Evolutionary conservation across 2,797 vertebrate genomes (phyloP).

Genomic region (Gymnodraco acuticeps): DNA sequence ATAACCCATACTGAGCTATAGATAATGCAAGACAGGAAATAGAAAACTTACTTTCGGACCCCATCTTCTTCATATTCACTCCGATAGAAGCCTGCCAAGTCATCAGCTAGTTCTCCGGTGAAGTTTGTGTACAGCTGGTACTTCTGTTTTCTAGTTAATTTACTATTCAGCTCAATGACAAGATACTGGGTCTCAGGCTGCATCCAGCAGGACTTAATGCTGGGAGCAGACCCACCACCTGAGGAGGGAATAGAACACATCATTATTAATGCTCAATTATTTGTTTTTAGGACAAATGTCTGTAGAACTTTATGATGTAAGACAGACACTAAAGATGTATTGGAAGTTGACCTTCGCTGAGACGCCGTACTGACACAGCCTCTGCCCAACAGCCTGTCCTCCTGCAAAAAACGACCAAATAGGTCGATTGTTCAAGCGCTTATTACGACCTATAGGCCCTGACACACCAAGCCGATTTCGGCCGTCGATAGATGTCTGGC

Average conservation of each 20-base stretch:
- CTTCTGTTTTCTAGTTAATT: slow-evolving; percentile 54
- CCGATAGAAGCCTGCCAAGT: slow-evolving; percentile 93
- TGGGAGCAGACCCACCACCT: slow-evolving; percentile 63
- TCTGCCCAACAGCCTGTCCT: too few relatives aligned
- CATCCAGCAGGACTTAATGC: slow-evolving; percentile 74
- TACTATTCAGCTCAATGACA: slow-evolving; percentile 82
- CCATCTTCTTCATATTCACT: slow-evolving; percentile 89
- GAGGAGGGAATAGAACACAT: slow-evolving; percentile 1
- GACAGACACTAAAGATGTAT: too few relatives aligned
- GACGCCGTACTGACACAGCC: too few relatives aligned
- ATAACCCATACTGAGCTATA: background rate
- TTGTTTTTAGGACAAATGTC: too few relatives aligned
- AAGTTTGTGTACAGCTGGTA: slow-evolving; percentile 86
- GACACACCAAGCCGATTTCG: too few relatives aligned
- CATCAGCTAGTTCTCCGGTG: slow-evolving; percentile 90
- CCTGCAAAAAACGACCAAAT: too few relatives aligned
- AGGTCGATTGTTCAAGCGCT: too few relatives aligned
- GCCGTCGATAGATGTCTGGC: too few relatives aligned
- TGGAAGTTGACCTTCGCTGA: too few relatives aligned
- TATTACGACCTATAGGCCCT: too few relatives aligned
- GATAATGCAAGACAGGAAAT: background rate
- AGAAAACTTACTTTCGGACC: slow-evolving; percentile 76
- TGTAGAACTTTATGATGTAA: too few relatives aligned
- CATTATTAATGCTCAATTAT: too few relatives aligned
- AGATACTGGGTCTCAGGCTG: slow-evolving; percentile 87